phyloP scores from a whole-genome alignment of 2,797 vertebrate species.

The Kryptolebias ocellatus region DNA sequence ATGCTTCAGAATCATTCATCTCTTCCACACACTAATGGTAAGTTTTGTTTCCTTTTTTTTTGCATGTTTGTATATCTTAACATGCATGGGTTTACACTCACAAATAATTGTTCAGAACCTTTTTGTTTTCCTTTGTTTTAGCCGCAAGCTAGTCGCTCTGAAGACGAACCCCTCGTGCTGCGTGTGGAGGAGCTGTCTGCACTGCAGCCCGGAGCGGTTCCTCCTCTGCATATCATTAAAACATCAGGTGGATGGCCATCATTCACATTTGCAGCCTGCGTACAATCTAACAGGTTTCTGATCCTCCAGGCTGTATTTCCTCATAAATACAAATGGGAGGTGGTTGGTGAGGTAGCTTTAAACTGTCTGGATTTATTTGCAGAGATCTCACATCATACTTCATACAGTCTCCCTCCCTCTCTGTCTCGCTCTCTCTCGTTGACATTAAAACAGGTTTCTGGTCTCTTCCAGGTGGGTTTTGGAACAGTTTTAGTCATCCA shows the following conservation, averaged over 20 bases:
- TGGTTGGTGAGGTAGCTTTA: neutral
- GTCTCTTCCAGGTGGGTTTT: neutral
- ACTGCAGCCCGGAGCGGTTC: neutral
- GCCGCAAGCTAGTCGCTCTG: neutral
- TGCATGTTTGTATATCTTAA: neutral
- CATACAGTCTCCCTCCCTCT: too few relatives aligned
- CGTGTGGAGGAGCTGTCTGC: neutral
- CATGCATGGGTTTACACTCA: neutral
- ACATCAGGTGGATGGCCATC: neutral
- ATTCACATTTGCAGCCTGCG: neutral
- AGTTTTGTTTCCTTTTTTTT: neutral
- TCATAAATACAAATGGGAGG: constrained; percentile 1
- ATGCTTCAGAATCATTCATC: too few relatives aligned
- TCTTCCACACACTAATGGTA: too few relatives aligned
- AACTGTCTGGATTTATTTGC: neutral
- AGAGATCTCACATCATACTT: neutral
- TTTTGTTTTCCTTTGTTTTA: neutral
- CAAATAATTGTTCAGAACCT: neutral
- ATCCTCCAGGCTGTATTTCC: neutral
- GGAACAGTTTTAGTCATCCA: neutral
- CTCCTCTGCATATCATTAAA: neutral
- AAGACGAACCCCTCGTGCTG: neutral
- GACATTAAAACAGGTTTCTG: neutral
- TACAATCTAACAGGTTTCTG: neutral
- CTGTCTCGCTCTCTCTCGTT: neutral